These are phyloP conservation scores for Aphelenchoides avenae DNA, from an alignment of 1,140 invertebrate genomes.

Conservation along the genomic window DNA sequence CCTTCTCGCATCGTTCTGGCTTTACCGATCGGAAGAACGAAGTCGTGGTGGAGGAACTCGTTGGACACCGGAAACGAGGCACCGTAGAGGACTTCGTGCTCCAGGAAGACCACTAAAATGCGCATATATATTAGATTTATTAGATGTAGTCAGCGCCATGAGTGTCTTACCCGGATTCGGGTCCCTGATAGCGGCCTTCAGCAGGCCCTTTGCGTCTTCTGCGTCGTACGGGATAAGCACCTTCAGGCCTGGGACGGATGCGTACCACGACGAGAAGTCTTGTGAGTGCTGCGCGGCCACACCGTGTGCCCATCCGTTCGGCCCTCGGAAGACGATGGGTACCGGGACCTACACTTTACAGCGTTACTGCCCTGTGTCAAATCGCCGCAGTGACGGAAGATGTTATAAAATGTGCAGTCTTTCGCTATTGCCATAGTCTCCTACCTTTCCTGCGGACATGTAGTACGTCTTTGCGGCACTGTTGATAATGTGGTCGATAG, in stretches of 20 bases:
- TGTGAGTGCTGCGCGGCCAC: constrained; percentile 97
- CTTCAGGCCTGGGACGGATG: constrained; percentile 89
- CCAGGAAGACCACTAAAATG: constrained; percentile 77
- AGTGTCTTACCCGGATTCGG: constrained; percentile 60
- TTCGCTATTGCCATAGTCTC: no score
- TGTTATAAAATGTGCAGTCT: no score
- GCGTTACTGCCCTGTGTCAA: no score
- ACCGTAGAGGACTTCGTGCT: constrained; percentile 94
- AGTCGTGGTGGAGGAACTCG: constrained; percentile 81
- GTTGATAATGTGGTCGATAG: constrained; percentile 91
- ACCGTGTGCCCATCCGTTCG: constrained; percentile 89
- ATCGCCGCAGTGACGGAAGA: constrained; percentile 19
- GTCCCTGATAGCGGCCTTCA: constrained; percentile 91
- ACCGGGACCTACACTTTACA: constrained; percentile 73
- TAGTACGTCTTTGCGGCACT: constrained; percentile 96
- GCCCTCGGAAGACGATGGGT: constrained; percentile 93
- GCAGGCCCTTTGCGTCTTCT: constrained; percentile 85
- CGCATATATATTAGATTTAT: no score
- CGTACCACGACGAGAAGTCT: constrained; percentile 94
- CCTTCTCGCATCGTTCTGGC: constrained; percentile 83
- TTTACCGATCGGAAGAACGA: constrained; percentile 87
- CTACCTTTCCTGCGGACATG: constrained; percentile 86
- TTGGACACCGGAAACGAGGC: constrained; percentile 81
- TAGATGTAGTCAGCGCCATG: constrained; percentile 69
- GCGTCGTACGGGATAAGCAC: constrained; percentile 81